Evolutionary conservation across 2,113 vertebrate genomes (phyloP), one percentile per base, ranked within the genome.

Genomic region (Petaurus breviceps): DNA sequence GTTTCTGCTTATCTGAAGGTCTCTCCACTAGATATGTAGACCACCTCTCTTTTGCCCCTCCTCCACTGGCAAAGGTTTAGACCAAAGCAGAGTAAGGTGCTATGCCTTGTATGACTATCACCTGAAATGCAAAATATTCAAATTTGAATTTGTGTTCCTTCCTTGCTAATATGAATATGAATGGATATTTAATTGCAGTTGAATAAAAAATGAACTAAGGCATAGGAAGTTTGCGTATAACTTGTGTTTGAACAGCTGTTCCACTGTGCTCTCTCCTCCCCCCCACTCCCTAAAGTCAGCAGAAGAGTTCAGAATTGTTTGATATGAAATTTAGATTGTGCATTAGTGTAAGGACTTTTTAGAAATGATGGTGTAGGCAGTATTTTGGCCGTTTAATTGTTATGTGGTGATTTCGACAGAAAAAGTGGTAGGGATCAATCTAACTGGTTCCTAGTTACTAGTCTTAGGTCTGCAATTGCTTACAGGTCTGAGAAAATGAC

Each of bases 321-420:
- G 53, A 92, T 55, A 31, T 57, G 93, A 90, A 43, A 91, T 84
- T 92, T 95, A 91, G 92, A 91, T 43, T 53, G 90, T 43, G 43
- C 90, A 28, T 25, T 77, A 68, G 61, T 68, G 1, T 19, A 10
- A 28, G 50, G 46, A 53, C 52, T 89, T 89, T 31, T 94, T 89
- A 51, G 61, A 24, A 43, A 3, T 90, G 51, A 77, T n/a, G 89
- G 51, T 46, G 3, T 77, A 46, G 2, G 8, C 1, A 1, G 25
- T 4, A 2, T 47, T 9, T 22, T 26, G 9, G 9, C 53, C 68
- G 6, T 23, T 84, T 91, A 3, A 77, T 77, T 77, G 61, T 77
- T 84, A 43, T 43, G 16, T 49, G 31, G n/a, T 55, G 14, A 26
- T 31, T 31, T 55, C 22, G 9, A 68, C 6, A 31, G 77, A 53